Percentiles rank a stretch among this genome's conserved stretches.
phyloP scores from a whole-genome alignment of 1,140 invertebrate genomes.

The Cyrtorhinus lividipennis region DNA sequence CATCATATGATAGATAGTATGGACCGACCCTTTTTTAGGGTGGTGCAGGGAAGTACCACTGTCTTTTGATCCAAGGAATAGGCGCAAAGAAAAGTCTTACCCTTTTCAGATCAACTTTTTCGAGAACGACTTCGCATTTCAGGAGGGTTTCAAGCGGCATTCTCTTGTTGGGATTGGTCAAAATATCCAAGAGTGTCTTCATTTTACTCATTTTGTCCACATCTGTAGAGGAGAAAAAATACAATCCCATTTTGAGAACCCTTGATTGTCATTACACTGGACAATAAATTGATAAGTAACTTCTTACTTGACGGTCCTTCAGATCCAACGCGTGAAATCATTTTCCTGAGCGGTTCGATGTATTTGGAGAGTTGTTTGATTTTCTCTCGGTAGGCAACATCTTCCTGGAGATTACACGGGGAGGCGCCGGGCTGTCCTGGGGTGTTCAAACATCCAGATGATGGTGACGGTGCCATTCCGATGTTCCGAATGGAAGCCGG shows the following conservation, averaged over 20 bases:
- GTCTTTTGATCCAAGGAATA: too few relatives aligned
- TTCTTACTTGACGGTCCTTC: constrained; percentile 34
- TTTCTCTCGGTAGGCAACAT: constrained; percentile 81
- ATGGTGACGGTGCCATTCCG: constrained; percentile 61
- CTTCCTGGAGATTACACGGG: constrained; percentile 53
- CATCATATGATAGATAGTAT: too few relatives aligned
- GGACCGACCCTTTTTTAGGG: too few relatives aligned
- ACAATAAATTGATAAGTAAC: neutral
- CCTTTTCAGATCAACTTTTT: constrained; percentile 62
- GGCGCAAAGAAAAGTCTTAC: too few relatives aligned
- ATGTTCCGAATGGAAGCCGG: neutral
- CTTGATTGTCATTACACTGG: neutral
- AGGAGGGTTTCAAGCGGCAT: constrained; percentile 75
- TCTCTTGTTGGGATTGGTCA: constrained; percentile 73
- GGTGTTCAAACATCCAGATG: constrained; percentile 60
- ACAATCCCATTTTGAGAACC: neutral
- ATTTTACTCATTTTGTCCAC: constrained; percentile 77
- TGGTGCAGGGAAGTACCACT: too few relatives aligned
- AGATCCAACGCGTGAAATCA: constrained; percentile 72
- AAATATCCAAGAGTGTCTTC: constrained; percentile 79
- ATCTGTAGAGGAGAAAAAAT: constrained; percentile 35
- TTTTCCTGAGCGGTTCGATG: constrained; percentile 75
- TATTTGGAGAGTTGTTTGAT: constrained; percentile 82
- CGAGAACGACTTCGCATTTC: constrained; percentile 87
- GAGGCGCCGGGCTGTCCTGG: constrained; percentile 53